Base-by-base conservation (phyloP, 2,797 vertebrate species). In the Neopelma chrysocephalum region DNA sequence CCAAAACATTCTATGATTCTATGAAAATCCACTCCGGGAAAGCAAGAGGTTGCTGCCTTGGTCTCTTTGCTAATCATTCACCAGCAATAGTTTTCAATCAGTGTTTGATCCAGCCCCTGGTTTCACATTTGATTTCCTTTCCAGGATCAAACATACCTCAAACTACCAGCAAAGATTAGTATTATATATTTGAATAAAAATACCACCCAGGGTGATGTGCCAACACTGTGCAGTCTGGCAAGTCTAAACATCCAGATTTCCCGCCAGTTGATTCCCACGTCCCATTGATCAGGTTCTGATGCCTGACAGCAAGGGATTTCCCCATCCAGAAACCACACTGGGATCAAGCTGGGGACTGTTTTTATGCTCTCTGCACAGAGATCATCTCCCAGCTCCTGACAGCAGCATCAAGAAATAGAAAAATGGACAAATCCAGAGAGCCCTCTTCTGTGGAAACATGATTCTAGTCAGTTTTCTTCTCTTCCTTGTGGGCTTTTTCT, bases 181-280 rank as follows among this genome's bases (percentile, higher is more conserved):
- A 56, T 40, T 43, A 27, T 5, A 2, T 48, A 32, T 38, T 48
- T 42, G 51, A 79, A 58, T 19, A 70, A 66, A 68, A 70, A 27
- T 11, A 42, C 19, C 36, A 34, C 31, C 20, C 16, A 15, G 32
- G 32, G 26, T 4, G 12, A 34, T 29, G 21, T 43, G 62, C 27
- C 32, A 45, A 0, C 3, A 0, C 3, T 48, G n/a, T 0, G 1
- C 31, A 50, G n/a, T n/a, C 26, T 50, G 87, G 40, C 0, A 3
- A 26, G 4, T 12, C 3, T 3, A 31, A 54, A 22, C 0, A 0
- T 27, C 16, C 58, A 66, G 23, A 6, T n/a, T 62, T 87, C 47
- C 51, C 10, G 11, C 32, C 45, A 23, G 34, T 1, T 3, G 1
- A 5, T 72, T 89, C 60, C 48, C 32, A 15, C 1, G 1, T 42